phyloP scores from a whole-genome alignment of 1,140 invertebrate species.

The Meteorus sp. region DNA sequence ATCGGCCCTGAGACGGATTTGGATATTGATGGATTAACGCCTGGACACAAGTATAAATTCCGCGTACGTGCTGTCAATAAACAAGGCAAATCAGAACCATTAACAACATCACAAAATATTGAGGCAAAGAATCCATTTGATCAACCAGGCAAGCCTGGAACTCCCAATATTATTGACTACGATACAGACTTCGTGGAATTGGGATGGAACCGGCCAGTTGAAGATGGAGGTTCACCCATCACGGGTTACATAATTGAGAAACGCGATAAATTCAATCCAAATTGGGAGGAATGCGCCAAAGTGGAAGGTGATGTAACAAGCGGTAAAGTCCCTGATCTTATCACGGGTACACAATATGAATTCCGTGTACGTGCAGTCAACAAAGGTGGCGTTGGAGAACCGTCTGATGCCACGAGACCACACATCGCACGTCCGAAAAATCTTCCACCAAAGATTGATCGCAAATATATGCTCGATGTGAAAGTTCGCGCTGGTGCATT shows the following conservation, averaged over 20 bases:
- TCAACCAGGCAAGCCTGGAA: slow-evolving; percentile 82
- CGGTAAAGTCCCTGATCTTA: slow-evolving; percentile 83
- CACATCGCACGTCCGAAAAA: slow-evolving; percentile 92
- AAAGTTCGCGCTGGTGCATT: slow-evolving; percentile 90
- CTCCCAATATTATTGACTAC: slow-evolving; percentile 88
- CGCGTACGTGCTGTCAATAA: slow-evolving; percentile 92
- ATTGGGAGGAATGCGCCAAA: slow-evolving; percentile 86
- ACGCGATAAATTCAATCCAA: slow-evolving; percentile 85
- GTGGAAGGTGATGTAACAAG: slow-evolving; percentile 80
- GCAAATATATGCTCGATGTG: slow-evolving; percentile 89
- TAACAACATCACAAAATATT: slow-evolving; percentile 84
- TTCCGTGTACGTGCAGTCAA: slow-evolving; percentile 94
- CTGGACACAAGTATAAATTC: slow-evolving; percentile 96
- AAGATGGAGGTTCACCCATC: slow-evolving; percentile 87
- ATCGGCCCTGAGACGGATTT: slow-evolving; percentile 75
- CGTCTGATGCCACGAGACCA: slow-evolving; percentile 85
- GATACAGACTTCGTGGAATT: slow-evolving; percentile 93
- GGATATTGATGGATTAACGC: slow-evolving; percentile 76
- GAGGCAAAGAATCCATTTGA: slow-evolving; percentile 98
- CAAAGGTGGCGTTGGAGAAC: slow-evolving; percentile 89
- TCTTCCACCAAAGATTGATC: slow-evolving; percentile 88
- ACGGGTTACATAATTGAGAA: slow-evolving; percentile 95
- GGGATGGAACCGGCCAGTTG: slow-evolving; percentile 85
- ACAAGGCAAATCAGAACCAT: slow-evolving; percentile 93
- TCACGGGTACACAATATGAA: slow-evolving; percentile 89